These are phyloP conservation scores for Hippoglossus hippoglossus DNA, from an alignment of 2,797 vertebrate species.

Conservation along the genomic window DNA sequence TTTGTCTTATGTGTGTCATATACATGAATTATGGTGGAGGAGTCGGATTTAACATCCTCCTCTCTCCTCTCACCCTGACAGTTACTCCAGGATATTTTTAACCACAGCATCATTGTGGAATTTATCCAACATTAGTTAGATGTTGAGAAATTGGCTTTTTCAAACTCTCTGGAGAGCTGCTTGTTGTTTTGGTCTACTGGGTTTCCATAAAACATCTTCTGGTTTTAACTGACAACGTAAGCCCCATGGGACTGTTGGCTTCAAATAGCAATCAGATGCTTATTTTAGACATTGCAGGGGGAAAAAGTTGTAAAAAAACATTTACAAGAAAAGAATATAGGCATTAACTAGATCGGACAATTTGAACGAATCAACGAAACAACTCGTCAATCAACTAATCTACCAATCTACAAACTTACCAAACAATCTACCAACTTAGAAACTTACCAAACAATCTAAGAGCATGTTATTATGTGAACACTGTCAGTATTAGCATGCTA, in stretches of 20 bases:
- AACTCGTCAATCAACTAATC: too few relatives aligned
- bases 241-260: slow-evolving; percentile 13
- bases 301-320: not conserved
- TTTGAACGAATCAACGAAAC: not conserved
- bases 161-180: slow-evolving; percentile 26
- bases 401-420: too few relatives aligned
- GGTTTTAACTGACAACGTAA: slow-evolving; percentile 32
- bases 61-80: slow-evolving; percentile 59
- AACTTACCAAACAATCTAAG: too few relatives aligned
- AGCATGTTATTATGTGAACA: too few relatives aligned
- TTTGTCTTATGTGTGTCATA: slow-evolving; percentile 57
- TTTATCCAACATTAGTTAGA: slow-evolving; percentile 50
- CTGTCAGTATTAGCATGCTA: too few relatives aligned
- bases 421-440: too few relatives aligned
- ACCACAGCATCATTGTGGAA: slow-evolving; percentile 55
- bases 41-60: slow-evolving; percentile 52
- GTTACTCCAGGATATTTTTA: slow-evolving; percentile 40
- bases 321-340: not conserved
- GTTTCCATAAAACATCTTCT: slow-evolving; percentile 56
- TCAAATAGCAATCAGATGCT: slow-evolving; percentile 39
- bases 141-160: slow-evolving; percentile 40
- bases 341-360: not conserved
- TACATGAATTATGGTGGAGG: slow-evolving; percentile 49
- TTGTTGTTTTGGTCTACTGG: slow-evolving; percentile 38
- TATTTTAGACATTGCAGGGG: slow-evolving; percentile 28